phyloP scores from a whole-genome alignment of 2,888 invertebrate genomes.

The Heterodera filipjevi region DNA sequence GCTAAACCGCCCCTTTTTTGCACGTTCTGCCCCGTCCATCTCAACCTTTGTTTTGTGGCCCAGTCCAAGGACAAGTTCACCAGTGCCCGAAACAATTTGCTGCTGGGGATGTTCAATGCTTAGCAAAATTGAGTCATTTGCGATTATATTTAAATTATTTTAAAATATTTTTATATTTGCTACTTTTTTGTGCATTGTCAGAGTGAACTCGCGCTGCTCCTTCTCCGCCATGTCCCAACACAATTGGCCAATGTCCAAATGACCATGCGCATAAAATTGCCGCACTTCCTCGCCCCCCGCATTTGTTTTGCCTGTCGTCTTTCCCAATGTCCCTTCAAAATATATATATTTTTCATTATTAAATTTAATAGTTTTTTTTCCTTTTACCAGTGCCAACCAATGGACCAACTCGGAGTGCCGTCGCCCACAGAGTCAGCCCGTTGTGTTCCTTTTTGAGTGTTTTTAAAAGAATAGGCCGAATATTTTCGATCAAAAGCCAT shows the following conservation, averaged over 20 bases:
- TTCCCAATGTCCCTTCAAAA: background rate
- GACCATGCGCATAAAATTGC: slow-evolving; percentile 34
- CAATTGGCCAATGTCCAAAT: slow-evolving; percentile 29
- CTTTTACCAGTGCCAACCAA: background rate
- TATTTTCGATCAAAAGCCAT: no score
- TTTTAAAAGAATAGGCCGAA: no score
- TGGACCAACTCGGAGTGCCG: slow-evolving; percentile 8
- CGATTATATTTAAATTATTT: slow-evolving; percentile 23
- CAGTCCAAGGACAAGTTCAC: no score
- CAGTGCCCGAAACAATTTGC: no score
- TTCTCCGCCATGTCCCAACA: slow-evolving; percentile 40
- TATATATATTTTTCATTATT: background rate
- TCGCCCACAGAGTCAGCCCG: slow-evolving; percentile 20
- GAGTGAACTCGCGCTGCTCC: slow-evolving; percentile 37
- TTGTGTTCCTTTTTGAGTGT: no score
- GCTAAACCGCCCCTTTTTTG: no score
- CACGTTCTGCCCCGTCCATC: no score
- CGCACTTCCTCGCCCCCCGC: slow-evolving; percentile 29
- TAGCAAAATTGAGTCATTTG: no score
- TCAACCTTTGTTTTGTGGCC: no score
- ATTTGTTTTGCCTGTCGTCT: background rate
- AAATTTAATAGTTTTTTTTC: background rate
- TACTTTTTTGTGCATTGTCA: slow-evolving; percentile 13
- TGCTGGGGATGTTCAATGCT: no score
- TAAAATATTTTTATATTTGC: no score